A percentile compares a stretch with the other conserved stretches of the same genome.
Conservation (phyloP, 1,140 invertebrate genomes). For the Phocides pigmalion region DNA sequence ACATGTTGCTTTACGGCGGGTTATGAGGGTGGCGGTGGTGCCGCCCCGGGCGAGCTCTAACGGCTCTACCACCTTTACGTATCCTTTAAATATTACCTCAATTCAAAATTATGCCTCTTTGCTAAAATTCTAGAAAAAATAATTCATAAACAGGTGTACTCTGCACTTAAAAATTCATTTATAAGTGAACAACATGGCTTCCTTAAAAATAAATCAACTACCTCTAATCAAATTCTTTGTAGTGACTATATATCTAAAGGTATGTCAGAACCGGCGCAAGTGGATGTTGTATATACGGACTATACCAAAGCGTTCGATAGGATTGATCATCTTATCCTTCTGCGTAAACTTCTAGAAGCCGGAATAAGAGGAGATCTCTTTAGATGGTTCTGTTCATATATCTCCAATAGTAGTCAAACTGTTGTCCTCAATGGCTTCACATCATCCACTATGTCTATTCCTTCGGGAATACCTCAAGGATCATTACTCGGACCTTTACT, state of each 20-base stretch:
- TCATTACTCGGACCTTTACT: not conserved
- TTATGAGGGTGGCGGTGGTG: no score
- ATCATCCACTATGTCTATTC: not conserved
- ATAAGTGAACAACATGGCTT: no score
- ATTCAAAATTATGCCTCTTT: no score
- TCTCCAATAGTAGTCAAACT: not conserved
- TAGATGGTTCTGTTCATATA: not conserved
- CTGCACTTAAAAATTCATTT: no score
- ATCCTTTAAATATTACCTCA: no score
- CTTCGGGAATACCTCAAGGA: not conserved
- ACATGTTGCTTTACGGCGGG: no score
- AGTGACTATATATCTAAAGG: not conserved
- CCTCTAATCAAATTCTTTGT: not conserved
- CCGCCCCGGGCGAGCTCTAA: no score
- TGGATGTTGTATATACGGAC: not conserved
- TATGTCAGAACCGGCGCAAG: not conserved
- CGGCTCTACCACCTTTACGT: no score
- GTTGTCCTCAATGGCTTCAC: not conserved
- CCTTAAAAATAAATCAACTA: no score
- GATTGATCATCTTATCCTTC: not conserved
- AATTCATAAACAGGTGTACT: no score
- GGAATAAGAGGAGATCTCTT: conserved; percentile 5
- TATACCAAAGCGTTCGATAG: not conserved
- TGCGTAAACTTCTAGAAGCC: not conserved
- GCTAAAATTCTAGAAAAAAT: no score